Evolutionary conservation across 1,140 invertebrate species (phyloP), one percentile per base, ranked within the genome.

Genomic region (Ceratina calcarata): DNA sequence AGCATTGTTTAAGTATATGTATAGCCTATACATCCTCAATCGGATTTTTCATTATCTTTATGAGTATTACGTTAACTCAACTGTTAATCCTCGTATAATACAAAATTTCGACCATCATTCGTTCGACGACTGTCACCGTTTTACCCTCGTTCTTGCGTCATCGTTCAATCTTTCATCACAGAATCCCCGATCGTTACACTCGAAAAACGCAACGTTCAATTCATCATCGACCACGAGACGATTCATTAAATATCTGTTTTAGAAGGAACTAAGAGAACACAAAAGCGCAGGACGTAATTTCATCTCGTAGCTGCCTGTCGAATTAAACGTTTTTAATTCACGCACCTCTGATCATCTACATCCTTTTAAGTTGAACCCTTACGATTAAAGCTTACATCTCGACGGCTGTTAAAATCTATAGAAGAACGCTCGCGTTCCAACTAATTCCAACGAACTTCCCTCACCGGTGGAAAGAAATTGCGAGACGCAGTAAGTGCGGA

Each of bases 21-120:
- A n/a, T n/a, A n/a, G n/a, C n/a, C n/a, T 83, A 83, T 72, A 60
- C 65, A 61, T 61, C 57, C 61, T 12, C 70, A 32, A 69, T 64
- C 80, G 13, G n/a, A 72, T 10, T 60, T 20, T 65, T 18, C 62
- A 45, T 20, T 73, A 77, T 51, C 55, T 70, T 24, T 58, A 58
- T n/a, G 24, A 3, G 51, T 71, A 10, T 16, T 49, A 45, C 51
- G 6, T 57, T 57, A 55, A 20, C 1, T 22, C 24, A 55, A 55
- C 20, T 18, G 24, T 32, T 55, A n/a, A 53, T n/a, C 12, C 16
- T 3, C 18, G 20, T 27, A 12, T 12, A 69, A 55, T 45, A 45
- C 37, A 45, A 45, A 53, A 16, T 55, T 32, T 55, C 13, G 4
- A 55, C 15, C 18, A 67, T 13, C 27, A 51, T 53, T 16, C 8